Percentiles rank a stretch among this genome's conserved stretches.
phyloP scores from a whole-genome alignment of 2,113 vertebrate species.

The Phodopus roborovskii region DNA sequence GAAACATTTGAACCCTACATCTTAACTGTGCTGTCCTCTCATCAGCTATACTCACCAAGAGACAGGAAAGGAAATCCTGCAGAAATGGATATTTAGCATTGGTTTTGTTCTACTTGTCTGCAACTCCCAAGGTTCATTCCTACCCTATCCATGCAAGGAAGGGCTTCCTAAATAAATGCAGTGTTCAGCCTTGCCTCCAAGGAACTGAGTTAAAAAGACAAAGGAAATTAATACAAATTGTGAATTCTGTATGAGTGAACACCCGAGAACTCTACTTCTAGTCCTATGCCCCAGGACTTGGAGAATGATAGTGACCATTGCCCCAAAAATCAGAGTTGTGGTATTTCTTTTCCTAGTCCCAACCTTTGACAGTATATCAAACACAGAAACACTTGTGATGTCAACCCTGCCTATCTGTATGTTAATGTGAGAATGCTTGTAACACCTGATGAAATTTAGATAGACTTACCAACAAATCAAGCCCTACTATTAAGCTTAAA shows the following conservation, averaged over 20 bases:
- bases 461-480: background rate
- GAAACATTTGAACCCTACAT: background rate
- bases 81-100: background rate
- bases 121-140: background rate
- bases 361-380: background rate
- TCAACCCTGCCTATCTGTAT: background rate
- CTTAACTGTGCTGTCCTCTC: background rate
- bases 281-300: background rate
- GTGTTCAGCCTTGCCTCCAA: background rate
- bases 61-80: background rate
- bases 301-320: background rate
- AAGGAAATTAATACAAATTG: background rate
- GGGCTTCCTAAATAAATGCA: background rate
- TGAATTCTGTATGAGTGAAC: background rate
- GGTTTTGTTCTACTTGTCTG: background rate
- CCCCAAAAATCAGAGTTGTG: background rate
- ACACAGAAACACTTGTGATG: background rate
- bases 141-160: background rate
- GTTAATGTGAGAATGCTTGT: background rate
- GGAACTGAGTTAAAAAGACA: background rate
- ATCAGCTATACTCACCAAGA: background rate
- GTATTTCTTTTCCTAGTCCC: background rate
- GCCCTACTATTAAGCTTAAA: background rate
- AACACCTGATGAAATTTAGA: background rate
- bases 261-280: background rate